Evolutionary conservation across 2,797 vertebrate genomes (phyloP), one percentile per base, ranked within the genome.

Genomic region (Psittacula echo): DNA sequence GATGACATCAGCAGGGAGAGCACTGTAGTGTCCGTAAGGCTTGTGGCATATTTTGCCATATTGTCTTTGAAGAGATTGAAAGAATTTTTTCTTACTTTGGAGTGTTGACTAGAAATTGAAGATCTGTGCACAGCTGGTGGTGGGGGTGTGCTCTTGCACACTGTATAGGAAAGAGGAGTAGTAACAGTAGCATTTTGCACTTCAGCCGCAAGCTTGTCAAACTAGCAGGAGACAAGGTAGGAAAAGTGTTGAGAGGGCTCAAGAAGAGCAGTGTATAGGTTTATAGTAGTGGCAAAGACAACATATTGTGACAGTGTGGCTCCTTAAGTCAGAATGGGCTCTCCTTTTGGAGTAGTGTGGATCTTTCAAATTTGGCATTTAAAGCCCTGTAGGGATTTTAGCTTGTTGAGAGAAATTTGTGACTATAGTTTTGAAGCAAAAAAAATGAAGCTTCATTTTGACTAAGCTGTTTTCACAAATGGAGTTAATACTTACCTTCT

Each of bases 401-500:
- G 10, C 44, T 74, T 78, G 4, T 60, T 88, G 42, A 60, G 26
- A 47, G 41, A 79, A 87, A 60, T 3, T 1, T 24, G 9, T 4
- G 3, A 21, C 60, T 67, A 4, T 20, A 45, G 9, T 89, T 90
- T 53, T 68, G 65, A 79, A 82, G 30, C 45, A 34, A 47, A 61
- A 81, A 64, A 71, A 89, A 60, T 39, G 7, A 77, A 71, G 20
- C 4, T 44, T 60, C 9, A 10, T 68, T 86, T 84, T 80, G 45
- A 53, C 44, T 48, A 72, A 65, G n/a, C 8, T 13, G 3, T 72
- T 91, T 62, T 83, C 47, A 80, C 27, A 78, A 68, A 53, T 5
- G 1, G 21, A 5, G 32, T 92, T 94, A 94, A 85, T 94, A 53
- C 72, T 92, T 90, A 92, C 48, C 61, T 77, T 65, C 24, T 91